Evolutionary conservation across 2,888 invertebrate species (phyloP), one percentile per base, ranked within the genome.

Genomic region (Acleris emargana): DNA sequence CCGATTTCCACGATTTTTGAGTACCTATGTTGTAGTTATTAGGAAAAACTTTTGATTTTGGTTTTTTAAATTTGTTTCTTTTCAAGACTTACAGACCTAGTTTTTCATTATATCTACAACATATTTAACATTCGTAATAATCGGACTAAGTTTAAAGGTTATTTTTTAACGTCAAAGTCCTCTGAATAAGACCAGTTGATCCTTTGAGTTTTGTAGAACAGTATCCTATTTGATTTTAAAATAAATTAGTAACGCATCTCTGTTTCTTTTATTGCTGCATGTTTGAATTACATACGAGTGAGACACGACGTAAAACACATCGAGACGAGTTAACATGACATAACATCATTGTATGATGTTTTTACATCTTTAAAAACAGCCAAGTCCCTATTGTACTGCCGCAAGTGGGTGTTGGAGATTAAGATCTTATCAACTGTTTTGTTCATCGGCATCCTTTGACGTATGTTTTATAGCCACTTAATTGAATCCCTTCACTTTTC

Each of bases 401-500:
- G 58, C 55, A 71, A 67, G 89, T 89, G 81, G 91, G 91, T 72
- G 85, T 72, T 47, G 68, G 67, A 75, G 82, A 88, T 88, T 84
- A 83, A 88, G 89, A 89, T 89, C 73, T 71, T 84, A 88, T 88
- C 86, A 78, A 80, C 81, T 77, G 79, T 83, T 85, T 81, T 79
- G 80, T 73, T 71, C 67, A 75, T 76, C 82, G 82, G 81, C 77
- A 59, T 76, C 73, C 73, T 89, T 89, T 89, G 88, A 87, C 79
- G 73, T 49, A 45, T 32, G 52, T 58, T 67, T 72, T 66, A 74
- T 68, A 75, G 64, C 58, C 69, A 72, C 67, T 68, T 77, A 76
- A 75, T 75, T 77, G 69, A 60, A 38, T 57, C 51, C 55, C 60
- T 55, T 55, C 55, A 60, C 45, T 60, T 60, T 61, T 57, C 55